These are phyloP conservation scores for Podarcis muralis DNA, from an alignment of 2,113 vertebrate genomes.

Conservation along the genomic window DNA sequence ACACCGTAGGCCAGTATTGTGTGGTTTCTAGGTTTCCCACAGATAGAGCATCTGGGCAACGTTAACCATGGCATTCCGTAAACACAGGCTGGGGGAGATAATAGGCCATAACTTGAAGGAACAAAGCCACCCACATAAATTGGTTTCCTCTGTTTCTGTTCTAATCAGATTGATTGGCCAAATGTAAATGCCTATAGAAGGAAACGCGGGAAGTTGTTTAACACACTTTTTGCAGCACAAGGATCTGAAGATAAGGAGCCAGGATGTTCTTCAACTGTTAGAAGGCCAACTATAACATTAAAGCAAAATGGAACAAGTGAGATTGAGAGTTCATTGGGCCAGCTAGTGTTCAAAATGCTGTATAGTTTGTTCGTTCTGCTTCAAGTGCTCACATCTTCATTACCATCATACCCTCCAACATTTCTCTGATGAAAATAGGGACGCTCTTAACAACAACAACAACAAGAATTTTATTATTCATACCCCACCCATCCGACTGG, in stretches of 20 bases:
- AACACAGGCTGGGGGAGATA: slow-evolving; percentile 51
- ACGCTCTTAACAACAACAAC: too few relatives aligned
- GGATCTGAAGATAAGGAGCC: slow-evolving; percentile 60
- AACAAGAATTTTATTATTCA: too few relatives aligned
- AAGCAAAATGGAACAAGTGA: background rate
- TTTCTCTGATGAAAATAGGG: too few relatives aligned
- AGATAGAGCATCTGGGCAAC: slow-evolving; percentile 67
- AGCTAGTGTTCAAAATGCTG: background rate
- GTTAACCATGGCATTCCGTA: slow-evolving; percentile 62
- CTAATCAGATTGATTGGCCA: slow-evolving; percentile 35
- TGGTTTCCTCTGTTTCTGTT: slow-evolving; percentile 32
- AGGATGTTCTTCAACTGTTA: slow-evolving; percentile 58
- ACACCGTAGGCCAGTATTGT: background rate
- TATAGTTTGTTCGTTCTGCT: background rate
- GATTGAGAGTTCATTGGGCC: background rate
- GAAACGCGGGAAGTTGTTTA: slow-evolving; percentile 63
- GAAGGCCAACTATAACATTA: slow-evolving; percentile 20
- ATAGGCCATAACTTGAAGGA: slow-evolving; percentile 33
- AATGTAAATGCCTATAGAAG: slow-evolving; percentile 59
- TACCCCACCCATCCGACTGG: too few relatives aligned
- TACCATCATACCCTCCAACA: too few relatives aligned
- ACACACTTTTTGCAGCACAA: slow-evolving; percentile 59
- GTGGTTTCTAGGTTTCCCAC: slow-evolving; percentile 48
- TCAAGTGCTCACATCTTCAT: background rate
- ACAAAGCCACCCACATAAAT: slow-evolving; percentile 7